Evolutionary conservation across 2,113 vertebrate genomes (phyloP).

Genomic region (Acrocephalus arundinaceus): DNA sequence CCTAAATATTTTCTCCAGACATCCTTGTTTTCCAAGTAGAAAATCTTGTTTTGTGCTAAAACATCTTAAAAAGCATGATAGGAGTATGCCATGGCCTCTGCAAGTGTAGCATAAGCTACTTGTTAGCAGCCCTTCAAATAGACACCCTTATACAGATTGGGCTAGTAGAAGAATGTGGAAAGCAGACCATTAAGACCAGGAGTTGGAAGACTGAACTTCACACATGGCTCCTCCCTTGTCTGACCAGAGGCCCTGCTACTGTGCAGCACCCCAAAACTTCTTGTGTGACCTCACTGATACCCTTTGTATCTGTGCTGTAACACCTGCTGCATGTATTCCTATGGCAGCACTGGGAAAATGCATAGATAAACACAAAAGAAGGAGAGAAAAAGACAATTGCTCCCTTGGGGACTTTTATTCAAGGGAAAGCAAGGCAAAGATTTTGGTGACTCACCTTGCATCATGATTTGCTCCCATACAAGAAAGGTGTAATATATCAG

Average conservation of each 20-base stretch:
- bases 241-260: neutral
- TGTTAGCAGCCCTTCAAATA: neutral
- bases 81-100: neutral
- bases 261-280: neutral
- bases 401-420: neutral
- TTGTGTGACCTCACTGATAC: neutral
- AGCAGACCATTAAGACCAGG: neutral
- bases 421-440: neutral
- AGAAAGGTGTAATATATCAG: neutral
- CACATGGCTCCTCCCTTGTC: neutral
- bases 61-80: neutral
- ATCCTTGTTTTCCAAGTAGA: neutral
- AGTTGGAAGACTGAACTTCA: neutral
- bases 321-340: neutral
- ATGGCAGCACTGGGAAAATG: neutral
- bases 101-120: neutral
- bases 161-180: neutral
- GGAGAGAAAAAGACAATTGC: neutral
- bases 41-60: neutral
- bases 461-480: neutral
- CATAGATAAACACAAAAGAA: neutral
- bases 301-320: neutral
- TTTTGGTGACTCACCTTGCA: neutral
- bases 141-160: rapidly evolving
- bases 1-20: neutral